Base-by-base conservation (phyloP, 2,113 vertebrate species). In the Chrysemys picta region DNA sequence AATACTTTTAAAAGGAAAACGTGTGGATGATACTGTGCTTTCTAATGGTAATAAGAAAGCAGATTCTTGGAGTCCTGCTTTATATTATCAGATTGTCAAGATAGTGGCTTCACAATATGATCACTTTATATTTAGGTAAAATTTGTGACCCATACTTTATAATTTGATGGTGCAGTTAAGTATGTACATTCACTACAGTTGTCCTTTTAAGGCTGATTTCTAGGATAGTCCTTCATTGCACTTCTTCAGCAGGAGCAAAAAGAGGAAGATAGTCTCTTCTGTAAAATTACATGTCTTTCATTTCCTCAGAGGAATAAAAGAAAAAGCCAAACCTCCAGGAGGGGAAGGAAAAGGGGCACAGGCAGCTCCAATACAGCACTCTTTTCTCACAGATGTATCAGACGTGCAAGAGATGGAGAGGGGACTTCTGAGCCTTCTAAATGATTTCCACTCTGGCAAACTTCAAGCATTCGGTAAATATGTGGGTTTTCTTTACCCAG, bases 371-470 rank as follows among this genome's bases (percentile, higher is more conserved):
- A 98, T 98, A 95, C 99, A 99, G 96, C 99, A 99, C 97, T 99
- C 99, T 31, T 99, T 99, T 91, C 99, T 99, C 91, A 99, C 99
- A 0, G 99, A 99, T 17, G 99, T 99, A 17, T 99, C 99, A 1
- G 99, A 99, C 27, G 99, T 99, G 1, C 99, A 99, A 94, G 99
- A 99, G 96, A 99, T 99, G 99, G 99, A 99, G 97, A 99, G 99
- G 29, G 99, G 99, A 21, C 98, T 99, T 56, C 98, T 99, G 10
- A 98, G 99, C 84, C 99, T 99, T 84, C 97, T 99, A 75, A 99
- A 99, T n/a, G 99, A 99, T 97, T 99, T 99, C 97, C 99, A 99
- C 95, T 99, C 99, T 84, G 99, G 99, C 85, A 99, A 99, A 98
- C 98, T 99, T 49, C 99, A 99, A 95, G 99, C 99, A 0, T 99